These are phyloP conservation scores for Apaloderma vittatum DNA, from an alignment of 2,113 vertebrate genomes.

Conservation along the genomic window DNA sequence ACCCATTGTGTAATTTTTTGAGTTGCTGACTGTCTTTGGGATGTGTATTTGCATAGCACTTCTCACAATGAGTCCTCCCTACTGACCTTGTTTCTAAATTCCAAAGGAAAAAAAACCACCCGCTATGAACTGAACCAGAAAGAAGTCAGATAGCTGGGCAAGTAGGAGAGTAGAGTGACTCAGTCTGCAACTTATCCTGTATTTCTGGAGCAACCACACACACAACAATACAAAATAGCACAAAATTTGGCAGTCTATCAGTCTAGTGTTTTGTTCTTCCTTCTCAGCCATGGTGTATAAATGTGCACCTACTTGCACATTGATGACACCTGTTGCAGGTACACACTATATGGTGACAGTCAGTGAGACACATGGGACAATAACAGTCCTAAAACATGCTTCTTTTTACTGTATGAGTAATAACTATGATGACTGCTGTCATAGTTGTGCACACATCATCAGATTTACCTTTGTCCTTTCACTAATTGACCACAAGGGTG, in stretches of 20 bases:
- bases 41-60: not conserved
- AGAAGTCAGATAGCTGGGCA: not conserved
- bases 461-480: not conserved
- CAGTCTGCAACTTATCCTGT: not conserved
- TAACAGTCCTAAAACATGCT: not conserved
- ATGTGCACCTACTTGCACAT: not conserved
- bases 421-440: not conserved
- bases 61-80: not conserved
- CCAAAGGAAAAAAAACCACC: not conserved
- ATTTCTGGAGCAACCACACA: not conserved
- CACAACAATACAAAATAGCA: not conserved
- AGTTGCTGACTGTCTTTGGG: not conserved
- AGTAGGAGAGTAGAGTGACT: not conserved
- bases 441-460: not conserved
- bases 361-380: not conserved
- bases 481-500: not conserved
- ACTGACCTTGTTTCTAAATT: not conserved
- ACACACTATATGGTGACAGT: rapidly evolving
- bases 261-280: not conserved
- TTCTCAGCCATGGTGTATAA: not conserved
- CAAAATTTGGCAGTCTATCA: not conserved
- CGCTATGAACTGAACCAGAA: not conserved
- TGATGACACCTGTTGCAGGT: not conserved
- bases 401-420: not conserved
- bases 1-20: not conserved